Evolutionary conservation across 2,888 invertebrate species (phyloP).

Genomic region (Lysandra coridon): DNA sequence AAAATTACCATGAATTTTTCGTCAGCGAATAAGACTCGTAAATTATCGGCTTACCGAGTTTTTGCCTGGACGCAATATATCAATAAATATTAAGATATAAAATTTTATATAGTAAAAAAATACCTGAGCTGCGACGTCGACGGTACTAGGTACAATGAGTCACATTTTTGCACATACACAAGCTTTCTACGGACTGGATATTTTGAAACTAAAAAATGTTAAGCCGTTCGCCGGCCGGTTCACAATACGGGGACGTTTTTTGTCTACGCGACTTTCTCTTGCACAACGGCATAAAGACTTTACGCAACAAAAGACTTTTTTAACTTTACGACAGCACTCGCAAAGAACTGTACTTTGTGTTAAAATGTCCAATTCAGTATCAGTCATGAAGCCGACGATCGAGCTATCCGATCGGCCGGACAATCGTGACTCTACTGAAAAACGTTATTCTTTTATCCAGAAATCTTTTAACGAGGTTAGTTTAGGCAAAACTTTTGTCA

Average conservation of each 20-base stretch:
- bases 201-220: constrained; percentile 67
- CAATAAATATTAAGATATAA: constrained; percentile 22
- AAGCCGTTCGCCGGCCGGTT: constrained; percentile 59
- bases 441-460: constrained; percentile 79
- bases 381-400: constrained; percentile 58
- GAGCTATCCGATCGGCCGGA: constrained; percentile 75
- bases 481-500: constrained; percentile 79
- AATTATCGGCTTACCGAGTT: background rate
- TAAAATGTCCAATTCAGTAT: constrained; percentile 54
- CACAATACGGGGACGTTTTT: constrained; percentile 63
- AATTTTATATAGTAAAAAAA: constrained; percentile 16
- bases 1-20: constrained; percentile 27
- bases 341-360: constrained; percentile 41
- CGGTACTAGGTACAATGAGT: background rate
- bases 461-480: constrained; percentile 80
- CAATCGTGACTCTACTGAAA: constrained; percentile 79
- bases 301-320: constrained; percentile 66
- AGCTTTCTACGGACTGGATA: constrained; percentile 60
- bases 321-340: constrained; percentile 54
- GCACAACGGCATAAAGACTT: constrained; percentile 62
- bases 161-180: constrained; percentile 52
- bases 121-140: constrained; percentile 11
- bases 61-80: background rate
- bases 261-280: constrained; percentile 68
- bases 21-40: constrained; percentile 21